A percentile compares a stretch with the other conserved stretches of the same genome.
These are phyloP conservation scores for Ostrea edulis DNA, from an alignment of 1,140 invertebrate genomes.

Conservation along the genomic window DNA sequence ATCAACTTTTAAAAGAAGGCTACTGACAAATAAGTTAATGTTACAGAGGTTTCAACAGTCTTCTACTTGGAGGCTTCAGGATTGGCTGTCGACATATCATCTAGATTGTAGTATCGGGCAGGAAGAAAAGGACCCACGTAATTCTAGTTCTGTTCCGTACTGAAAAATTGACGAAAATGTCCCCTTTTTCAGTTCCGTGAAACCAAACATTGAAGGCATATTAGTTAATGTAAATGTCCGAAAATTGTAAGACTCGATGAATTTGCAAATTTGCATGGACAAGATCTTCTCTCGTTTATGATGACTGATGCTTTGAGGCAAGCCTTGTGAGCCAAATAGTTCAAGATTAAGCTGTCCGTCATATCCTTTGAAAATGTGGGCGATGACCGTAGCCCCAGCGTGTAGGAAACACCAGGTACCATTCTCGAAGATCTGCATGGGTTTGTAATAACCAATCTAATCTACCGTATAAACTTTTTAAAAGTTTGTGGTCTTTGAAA, in stretches of 20 bases:
- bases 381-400: not conserved
- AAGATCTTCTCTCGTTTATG: conserved; percentile 30
- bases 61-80: not conserved
- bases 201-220: conserved; percentile 50
- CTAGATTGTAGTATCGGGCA: conserved; percentile 7
- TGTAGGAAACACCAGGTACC: not conserved
- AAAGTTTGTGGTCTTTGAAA: too few species aligned
- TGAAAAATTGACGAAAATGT: conserved; percentile 58
- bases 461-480: too few species aligned
- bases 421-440: too few species aligned
- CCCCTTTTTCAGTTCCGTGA: conserved; percentile 51
- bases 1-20: too few species aligned
- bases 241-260: conserved; percentile 47
- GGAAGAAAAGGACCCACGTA: conserved; percentile 50
- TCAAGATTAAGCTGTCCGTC: not conserved
- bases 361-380: conserved; percentile 36
- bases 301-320: not conserved
- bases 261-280: not conserved
- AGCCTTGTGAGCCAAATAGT: not conserved
- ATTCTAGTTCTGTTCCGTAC: conserved; percentile 42
- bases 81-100: conserved; percentile 20
- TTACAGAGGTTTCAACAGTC: too few species aligned
- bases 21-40: too few species aligned
- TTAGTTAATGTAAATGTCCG: conserved; percentile 17
- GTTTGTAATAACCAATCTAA: too few species aligned